phyloP scores from a whole-genome alignment of 1,140 invertebrate genomes.

The Drosophila serrata region DNA sequence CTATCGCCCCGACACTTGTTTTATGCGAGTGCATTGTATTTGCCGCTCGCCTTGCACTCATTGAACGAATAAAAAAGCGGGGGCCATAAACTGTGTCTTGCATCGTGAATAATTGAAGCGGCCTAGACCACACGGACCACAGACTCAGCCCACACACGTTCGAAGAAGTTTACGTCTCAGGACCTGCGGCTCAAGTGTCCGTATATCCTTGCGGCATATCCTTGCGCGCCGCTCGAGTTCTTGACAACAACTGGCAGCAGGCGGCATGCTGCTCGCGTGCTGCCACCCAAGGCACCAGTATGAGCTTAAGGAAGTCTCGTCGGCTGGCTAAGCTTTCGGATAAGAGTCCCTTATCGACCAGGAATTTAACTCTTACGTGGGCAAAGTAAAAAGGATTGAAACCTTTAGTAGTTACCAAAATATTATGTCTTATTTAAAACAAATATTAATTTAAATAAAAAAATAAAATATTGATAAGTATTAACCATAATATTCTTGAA shows the following conservation, averaged over 20 bases:
- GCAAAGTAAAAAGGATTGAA: too few species aligned
- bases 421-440: too few species aligned
- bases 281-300: neutral
- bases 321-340: neutral
- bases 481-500: too few species aligned
- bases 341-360: neutral
- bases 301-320: neutral
- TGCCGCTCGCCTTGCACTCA: conserved; percentile 47
- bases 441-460: too few species aligned
- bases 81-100: conserved; percentile 65
- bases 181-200: conserved; percentile 1
- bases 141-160: conserved; percentile 41
- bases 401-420: neutral
- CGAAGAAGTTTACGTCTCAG: conserved; percentile 14
- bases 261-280: conserved; percentile 11
- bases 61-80: conserved; percentile 12
- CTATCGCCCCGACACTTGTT: conserved; percentile 33
- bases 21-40: conserved; percentile 68
- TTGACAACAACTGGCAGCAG: conserved; percentile 50
- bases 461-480: too few species aligned
- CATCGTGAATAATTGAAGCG: conserved; percentile 67
- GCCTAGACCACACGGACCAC: conserved; percentile 17
- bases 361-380: neutral
- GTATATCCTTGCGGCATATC: conserved; percentile 58
- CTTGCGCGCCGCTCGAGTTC: conserved; percentile 50